Evolutionary conservation across 2,113 vertebrate genomes (phyloP).

Genomic region (Tapirus terrestris): DNA sequence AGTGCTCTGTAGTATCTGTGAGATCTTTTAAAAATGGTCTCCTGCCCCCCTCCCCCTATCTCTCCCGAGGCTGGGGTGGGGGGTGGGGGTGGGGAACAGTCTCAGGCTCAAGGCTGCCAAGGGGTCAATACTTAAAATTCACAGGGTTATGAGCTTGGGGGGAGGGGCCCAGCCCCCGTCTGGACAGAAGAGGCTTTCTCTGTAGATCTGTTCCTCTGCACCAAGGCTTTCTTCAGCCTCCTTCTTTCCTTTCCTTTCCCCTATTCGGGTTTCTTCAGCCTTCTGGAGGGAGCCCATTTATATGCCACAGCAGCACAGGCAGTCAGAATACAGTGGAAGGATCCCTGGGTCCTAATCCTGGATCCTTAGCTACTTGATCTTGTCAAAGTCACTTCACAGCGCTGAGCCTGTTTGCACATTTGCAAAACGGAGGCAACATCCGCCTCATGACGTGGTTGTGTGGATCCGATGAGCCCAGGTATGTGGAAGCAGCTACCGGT

Average conservation of each 20-base stretch:
- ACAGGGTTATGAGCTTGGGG: no score
- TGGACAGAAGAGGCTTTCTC: background rate
- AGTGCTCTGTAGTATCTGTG: background rate
- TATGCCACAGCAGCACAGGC: background rate
- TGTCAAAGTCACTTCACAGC: background rate
- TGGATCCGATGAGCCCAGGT: background rate
- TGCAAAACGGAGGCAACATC: background rate
- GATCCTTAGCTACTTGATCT: background rate
- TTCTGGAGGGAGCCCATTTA: background rate
- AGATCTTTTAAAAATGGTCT: background rate
- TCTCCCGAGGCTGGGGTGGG: background rate
- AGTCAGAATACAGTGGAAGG: background rate
- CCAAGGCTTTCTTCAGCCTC: background rate
- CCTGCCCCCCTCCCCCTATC: background rate
- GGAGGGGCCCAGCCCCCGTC: background rate
- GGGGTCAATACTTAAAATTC: background rate
- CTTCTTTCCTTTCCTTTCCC: background rate
- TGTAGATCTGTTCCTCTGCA: background rate
- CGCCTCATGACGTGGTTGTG: fast-evolving
- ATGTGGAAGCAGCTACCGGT: background rate
- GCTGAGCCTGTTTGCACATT: background rate
- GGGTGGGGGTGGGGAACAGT: background rate
- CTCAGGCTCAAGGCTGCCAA: background rate
- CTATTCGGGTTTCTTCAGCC: background rate
- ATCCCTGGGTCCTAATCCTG: background rate